These are phyloP conservation scores for Eciton burchellii DNA, from an alignment of 1,140 invertebrate species.

Conservation along the genomic window DNA sequence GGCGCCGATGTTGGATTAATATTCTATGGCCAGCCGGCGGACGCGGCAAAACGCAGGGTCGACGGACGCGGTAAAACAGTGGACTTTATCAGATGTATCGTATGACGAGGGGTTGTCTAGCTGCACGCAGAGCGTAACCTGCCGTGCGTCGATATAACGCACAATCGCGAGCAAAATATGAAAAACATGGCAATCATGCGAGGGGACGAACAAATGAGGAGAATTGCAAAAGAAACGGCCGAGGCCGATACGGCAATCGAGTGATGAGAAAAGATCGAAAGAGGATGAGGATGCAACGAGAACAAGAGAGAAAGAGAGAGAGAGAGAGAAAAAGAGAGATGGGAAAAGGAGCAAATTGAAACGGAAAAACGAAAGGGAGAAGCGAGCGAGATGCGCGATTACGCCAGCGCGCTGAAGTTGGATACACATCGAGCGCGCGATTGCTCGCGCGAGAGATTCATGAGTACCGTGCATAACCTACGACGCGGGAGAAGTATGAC, in stretches of 20 bases:
- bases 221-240: background rate
- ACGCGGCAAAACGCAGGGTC: slow-evolving; percentile 39
- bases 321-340: background rate
- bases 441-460: background rate
- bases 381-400: background rate
- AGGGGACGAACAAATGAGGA: too few relatives aligned
- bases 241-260: background rate
- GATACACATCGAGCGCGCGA: slow-evolving; percentile 20
- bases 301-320: background rate
- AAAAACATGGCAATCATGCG: background rate
- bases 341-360: background rate
- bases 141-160: slow-evolving; percentile 26
- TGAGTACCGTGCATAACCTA: background rate
- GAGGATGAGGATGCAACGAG: background rate
- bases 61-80: slow-evolving; percentile 48
- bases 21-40: slow-evolving; percentile 52
- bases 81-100: slow-evolving; percentile 46
- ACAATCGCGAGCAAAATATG: background rate
- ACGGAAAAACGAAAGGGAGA: too few relatives aligned
- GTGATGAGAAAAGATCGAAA: background rate
- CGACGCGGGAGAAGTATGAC: slow-evolving; percentile 36
- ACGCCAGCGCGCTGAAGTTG: background rate
- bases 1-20: slow-evolving; percentile 68
- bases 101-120: slow-evolving; percentile 30
- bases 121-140: background rate